Evolutionary conservation across 1,140 invertebrate genomes (phyloP).

Genomic region (Saccostrea echinata): DNA sequence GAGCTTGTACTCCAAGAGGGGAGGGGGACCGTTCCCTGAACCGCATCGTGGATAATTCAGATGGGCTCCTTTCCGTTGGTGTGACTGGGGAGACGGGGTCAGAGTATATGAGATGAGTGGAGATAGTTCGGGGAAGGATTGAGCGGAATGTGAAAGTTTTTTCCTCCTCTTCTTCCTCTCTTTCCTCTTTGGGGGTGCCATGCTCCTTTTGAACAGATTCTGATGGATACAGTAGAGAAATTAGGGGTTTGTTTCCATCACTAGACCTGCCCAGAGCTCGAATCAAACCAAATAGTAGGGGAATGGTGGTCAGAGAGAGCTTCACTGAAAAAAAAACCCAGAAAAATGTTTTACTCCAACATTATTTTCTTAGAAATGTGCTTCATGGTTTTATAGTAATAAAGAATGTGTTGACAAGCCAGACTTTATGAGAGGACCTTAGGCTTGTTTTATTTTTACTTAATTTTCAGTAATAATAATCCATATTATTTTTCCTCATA

Average conservation of each 20-base stretch:
- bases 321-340: conserved; percentile 79
- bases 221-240: conserved; percentile 89
- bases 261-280: conserved; percentile 92
- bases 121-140: conserved; percentile 95
- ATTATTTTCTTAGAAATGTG: too few relatives aligned
- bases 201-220: conserved; percentile 74
- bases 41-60: conserved; percentile 49
- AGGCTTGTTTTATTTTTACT: too few relatives aligned
- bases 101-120: conserved; percentile 85
- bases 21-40: conserved; percentile 76
- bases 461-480: not conserved
- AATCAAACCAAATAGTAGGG: conserved; percentile 91
- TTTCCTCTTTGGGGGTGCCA: conserved; percentile 29
- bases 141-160: conserved; percentile 83
- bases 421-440: too few relatives aligned
- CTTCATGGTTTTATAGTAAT: too few relatives aligned
- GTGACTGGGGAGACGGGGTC: conserved; percentile 58
- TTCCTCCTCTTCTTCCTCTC: conserved; percentile 39
- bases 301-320: conserved; percentile 91
- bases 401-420: too few relatives aligned
- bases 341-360: not conserved
- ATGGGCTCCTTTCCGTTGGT: conserved; percentile 50
- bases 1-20: conserved; percentile 73
- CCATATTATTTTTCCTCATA: not conserved
- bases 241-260: conserved; percentile 86